These are phyloP conservation scores for Perizoma affinitatum DNA, from an alignment of 2,888 invertebrate genomes.

Conservation along the genomic window DNA sequence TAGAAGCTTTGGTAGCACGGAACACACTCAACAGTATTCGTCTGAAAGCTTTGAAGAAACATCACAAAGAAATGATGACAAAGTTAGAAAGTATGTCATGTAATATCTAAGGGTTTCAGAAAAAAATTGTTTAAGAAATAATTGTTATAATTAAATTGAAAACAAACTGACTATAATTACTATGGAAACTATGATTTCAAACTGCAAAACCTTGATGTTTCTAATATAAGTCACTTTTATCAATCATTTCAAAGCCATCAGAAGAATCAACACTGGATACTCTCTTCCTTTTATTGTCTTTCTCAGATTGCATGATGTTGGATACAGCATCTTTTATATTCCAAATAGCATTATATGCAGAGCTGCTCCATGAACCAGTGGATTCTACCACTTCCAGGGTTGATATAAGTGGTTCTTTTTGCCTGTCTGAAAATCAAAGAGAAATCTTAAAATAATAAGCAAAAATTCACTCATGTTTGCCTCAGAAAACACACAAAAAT, in stretches of 20 bases:
- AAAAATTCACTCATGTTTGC: no score
- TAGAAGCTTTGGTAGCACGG: constrained; percentile 75
- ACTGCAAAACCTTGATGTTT: constrained; percentile 29
- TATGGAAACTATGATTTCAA: constrained; percentile 16
- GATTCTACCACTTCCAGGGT: constrained; percentile 64
- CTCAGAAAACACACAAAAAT: no score
- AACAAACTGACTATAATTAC: constrained; percentile 16
- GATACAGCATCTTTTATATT: constrained; percentile 67
- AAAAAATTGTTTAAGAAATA: constrained; percentile 23
- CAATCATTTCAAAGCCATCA: constrained; percentile 80
- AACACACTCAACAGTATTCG: constrained; percentile 70
- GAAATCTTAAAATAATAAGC: background rate
- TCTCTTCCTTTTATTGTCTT: constrained; percentile 59
- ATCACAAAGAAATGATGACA: constrained; percentile 75
- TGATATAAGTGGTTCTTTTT: constrained; percentile 60
- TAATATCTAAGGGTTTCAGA: constrained; percentile 47
- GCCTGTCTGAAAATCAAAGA: constrained; percentile 56
- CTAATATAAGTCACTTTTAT: constrained; percentile 69
- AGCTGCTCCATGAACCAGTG: constrained; percentile 62
- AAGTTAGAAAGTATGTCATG: constrained; percentile 68
- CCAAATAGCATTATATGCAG: constrained; percentile 70
- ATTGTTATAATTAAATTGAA: constrained; percentile 37
- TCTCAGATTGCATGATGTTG: constrained; percentile 63
- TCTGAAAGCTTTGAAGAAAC: constrained; percentile 72
- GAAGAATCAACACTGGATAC: constrained; percentile 72